These are phyloP conservation scores for Caerostris extrusa DNA, from an alignment of 1,140 invertebrate species.

Conservation along the genomic window DNA sequence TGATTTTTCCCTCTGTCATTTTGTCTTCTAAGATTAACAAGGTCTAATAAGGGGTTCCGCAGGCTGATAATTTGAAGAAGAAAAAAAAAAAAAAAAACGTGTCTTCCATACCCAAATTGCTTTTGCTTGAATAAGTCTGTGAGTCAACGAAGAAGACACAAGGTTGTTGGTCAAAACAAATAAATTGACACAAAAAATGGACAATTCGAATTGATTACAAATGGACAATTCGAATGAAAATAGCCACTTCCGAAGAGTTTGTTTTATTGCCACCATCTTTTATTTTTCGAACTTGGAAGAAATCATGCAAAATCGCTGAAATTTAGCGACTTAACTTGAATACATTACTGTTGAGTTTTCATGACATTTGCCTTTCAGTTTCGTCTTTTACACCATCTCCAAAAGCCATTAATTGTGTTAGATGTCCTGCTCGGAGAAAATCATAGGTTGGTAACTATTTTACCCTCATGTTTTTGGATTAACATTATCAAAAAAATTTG, in stretches of 20 bases:
- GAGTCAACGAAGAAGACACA: background rate
- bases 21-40: background rate
- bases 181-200: background rate
- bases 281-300: background rate
- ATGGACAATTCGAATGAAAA: background rate
- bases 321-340: background rate
- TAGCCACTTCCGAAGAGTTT: background rate
- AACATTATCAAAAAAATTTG: background rate
- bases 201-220: background rate
- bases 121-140: conserved; percentile 1
- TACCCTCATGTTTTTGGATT: background rate
- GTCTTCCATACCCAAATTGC: background rate
- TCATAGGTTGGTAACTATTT: no score
- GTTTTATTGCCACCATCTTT: background rate
- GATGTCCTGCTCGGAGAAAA: background rate
- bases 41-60: background rate
- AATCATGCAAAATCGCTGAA: background rate
- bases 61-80: background rate
- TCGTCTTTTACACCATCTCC: background rate
- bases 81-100: background rate
- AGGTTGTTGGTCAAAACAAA: background rate
- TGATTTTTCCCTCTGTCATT: background rate
- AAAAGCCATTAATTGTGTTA: background rate
- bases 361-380: background rate
- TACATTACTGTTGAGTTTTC: background rate